A percentile compares a stretch with the other conserved stretches of the same genome.
Conservation (phyloP, 2,797 vertebrate genomes). For the Paguma larvata region DNA sequence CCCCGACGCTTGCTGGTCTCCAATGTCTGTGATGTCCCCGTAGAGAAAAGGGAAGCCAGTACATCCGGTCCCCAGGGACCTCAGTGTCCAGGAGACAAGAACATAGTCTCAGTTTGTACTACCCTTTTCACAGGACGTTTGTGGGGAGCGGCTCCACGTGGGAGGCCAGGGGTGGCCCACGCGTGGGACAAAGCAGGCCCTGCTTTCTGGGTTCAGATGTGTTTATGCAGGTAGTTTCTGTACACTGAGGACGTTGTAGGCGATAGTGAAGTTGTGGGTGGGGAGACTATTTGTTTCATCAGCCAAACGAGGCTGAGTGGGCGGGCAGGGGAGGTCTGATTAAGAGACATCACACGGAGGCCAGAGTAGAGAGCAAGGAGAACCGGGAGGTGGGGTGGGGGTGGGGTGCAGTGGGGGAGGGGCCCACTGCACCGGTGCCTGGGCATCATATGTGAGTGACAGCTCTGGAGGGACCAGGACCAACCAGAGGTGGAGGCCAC, state of each 20-base stretch:
- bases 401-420: not conserved
- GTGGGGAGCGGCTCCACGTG: not conserved
- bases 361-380: not conserved
- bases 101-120: not conserved
- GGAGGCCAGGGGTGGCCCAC: accelerated
- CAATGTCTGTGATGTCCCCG: too few relatives aligned
- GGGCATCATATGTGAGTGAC: not conserved
- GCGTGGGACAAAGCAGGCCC: too few relatives aligned
- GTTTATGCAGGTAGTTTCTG: not conserved
- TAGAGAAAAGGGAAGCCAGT: not conserved
- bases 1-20: not conserved
- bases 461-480: not conserved
- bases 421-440: accelerated
- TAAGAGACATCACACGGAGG: not conserved
- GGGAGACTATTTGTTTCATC: not conserved
- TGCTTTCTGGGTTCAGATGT: not conserved
- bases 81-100: accelerated
- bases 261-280: accelerated
- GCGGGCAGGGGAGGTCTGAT: not conserved
- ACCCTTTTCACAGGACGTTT: not conserved
- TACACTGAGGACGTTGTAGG: not conserved
- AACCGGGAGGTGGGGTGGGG: not conserved
- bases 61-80: accelerated
- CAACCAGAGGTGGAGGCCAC: too few relatives aligned
- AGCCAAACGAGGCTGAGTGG: too few relatives aligned